Base-by-base conservation (phyloP, 2,888 invertebrate genomes). In the Siphlonurus alternatus region DNA sequence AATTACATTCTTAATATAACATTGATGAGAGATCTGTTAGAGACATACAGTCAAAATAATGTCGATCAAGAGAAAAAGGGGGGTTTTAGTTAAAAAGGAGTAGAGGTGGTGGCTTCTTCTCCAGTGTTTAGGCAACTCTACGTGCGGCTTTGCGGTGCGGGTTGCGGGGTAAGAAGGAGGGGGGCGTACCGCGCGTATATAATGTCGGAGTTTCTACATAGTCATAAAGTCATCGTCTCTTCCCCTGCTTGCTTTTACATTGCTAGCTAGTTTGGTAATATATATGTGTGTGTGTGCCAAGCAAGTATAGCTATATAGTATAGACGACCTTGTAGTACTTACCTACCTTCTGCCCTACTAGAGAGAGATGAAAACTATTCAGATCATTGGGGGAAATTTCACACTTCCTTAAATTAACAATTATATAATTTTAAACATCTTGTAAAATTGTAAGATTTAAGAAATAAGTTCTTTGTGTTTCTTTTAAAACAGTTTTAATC, bases 61-160 rank as follows among this genome's bases (percentile, higher is more conserved):
- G n/a, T n/a, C n/a, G n/a, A n/a, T n/a, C n/a, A n/a, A n/a, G n/a
- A 10, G 38, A 10, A 38, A 38, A 38, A 38, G 38, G 38, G 38
- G 38, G 5, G 38, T 38, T 5, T 10, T 5, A 38, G 38, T n/a
- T n/a, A n/a, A n/a, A n/a, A 38, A 38, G 15, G 38, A 38, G 38
- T 10, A 38, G 38, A 38, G 15, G 38, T 10, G 15, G 38, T 10
- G 15, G 38, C 5, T 10, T 10, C 38, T 5, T 5, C 38, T 5
- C 38, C 38, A 10, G 38, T 38, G 15, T 38, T 38, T 38, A 38
- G 38, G 38, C 38, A 38, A 38, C 56, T 20, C 7, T 10, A 20
- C 5, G 56, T 56, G 56, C 20, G 56, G 56, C 56, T 56, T 56
- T 56, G 56, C 22, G 56, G 56, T 56, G n/a, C 56, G 22, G 56